phyloP scores from a whole-genome alignment of 2,797 vertebrate species.

The Enteromius unitaeniatus region DNA sequence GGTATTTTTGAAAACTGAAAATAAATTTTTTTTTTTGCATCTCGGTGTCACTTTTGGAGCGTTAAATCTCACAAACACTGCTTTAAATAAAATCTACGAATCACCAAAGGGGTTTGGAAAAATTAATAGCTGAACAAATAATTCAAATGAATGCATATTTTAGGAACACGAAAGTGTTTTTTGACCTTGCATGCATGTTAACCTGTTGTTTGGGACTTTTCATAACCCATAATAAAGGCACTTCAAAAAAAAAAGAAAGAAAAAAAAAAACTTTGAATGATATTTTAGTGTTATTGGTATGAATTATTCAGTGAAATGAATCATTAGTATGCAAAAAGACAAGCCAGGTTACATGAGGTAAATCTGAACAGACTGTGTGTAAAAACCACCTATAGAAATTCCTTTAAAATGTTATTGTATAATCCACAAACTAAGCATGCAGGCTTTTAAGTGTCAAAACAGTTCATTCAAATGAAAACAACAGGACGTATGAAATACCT shows the following conservation, averaged over 20 bases:
- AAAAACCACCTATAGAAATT: background rate
- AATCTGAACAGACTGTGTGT: background rate
- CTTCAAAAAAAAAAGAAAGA: background rate
- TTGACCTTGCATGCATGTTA: no score
- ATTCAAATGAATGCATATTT: no score
- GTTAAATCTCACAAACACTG: no score
- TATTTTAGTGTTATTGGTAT: background rate
- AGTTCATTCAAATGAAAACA: background rate
- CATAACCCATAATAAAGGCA: no score
- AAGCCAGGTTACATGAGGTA: background rate
- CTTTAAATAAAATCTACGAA: no score
- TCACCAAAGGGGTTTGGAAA: no score
- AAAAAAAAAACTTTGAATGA: background rate
- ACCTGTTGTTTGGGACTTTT: no score
- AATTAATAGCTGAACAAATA: no score
- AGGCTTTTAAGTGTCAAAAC: slow-evolving; percentile 29
- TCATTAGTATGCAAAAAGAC: background rate
- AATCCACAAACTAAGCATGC: slow-evolving; percentile 12
- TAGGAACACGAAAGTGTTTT: no score
- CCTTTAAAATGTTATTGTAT: background rate
- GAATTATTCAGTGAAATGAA: background rate
- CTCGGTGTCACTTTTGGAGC: no score
- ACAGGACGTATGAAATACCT: background rate
- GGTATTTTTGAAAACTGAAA: no score
- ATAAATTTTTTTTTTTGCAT: no score